phyloP scores from a whole-genome alignment of 2,888 invertebrate genomes.

The Xylophagus ater region DNA sequence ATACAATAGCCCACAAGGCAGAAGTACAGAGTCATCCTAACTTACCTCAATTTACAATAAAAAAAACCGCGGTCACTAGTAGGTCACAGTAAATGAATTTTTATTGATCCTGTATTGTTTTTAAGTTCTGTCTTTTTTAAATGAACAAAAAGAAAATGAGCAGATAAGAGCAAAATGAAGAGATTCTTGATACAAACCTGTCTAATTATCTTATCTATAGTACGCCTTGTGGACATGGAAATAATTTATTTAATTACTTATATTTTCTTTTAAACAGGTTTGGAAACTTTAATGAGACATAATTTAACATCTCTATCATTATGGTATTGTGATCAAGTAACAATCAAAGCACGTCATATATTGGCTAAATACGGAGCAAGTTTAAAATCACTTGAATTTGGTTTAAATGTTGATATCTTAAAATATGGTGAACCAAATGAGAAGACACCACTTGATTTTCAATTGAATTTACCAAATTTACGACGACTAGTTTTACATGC shows the following conservation, averaged over 20 bases:
- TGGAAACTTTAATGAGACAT: slow-evolving; percentile 61
- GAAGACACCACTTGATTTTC: slow-evolving; percentile 50
- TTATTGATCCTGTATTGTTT: no score
- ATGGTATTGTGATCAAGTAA: slow-evolving; percentile 58
- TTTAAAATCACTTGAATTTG: slow-evolving; percentile 58
- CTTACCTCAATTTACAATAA: no score
- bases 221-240: no score
- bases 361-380: slow-evolving; percentile 59
- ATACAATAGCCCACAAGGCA: no score
- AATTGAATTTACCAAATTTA: slow-evolving; percentile 37
- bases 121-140: no score
- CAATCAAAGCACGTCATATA: slow-evolving; percentile 49
- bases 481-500: slow-evolving; percentile 35
- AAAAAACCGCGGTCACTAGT: no score
- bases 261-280: slow-evolving; percentile 21
- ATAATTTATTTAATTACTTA: slow-evolving; percentile 1
- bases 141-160: no score
- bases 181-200: no score
- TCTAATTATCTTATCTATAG: no score
- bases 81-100: no score
- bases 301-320: slow-evolving; percentile 63
- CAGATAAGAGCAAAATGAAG: no score
- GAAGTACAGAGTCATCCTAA: no score
- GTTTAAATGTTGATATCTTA: slow-evolving; percentile 53
- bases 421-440: slow-evolving; percentile 41